Evolutionary conservation across 1,140 invertebrate genomes (phyloP).

Genomic region (Drosophila neocordata): DNA sequence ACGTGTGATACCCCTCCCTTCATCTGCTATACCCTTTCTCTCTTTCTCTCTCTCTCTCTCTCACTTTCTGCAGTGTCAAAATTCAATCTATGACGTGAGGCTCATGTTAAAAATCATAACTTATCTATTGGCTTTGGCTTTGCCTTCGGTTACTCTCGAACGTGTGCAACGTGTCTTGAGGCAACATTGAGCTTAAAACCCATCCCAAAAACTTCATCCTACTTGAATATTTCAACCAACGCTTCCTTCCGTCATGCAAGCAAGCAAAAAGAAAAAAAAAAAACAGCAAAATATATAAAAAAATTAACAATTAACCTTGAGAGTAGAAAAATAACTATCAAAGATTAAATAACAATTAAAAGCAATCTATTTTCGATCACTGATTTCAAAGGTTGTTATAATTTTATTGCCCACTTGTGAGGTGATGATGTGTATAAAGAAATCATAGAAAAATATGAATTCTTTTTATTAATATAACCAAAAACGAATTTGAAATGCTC

Average conservation of each 20-base stretch:
- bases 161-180: conserved; percentile 24
- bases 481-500: conserved; percentile 6
- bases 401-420: conserved; percentile 67
- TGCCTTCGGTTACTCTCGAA: conserved; percentile 11
- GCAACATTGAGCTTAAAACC: background rate
- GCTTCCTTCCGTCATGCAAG: conserved; percentile 52
- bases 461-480: background rate
- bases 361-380: conserved; percentile 71
- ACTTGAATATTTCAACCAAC: conserved; percentile 8
- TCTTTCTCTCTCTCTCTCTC: background rate
- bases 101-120: conserved; percentile 63
- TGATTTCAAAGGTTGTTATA: conserved; percentile 63
- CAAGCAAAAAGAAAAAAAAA: conserved; percentile 20
- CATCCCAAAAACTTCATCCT: background rate
- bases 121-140: conserved; percentile 52
- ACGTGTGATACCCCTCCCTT: conserved; percentile 8
- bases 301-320: conserved; percentile 71
- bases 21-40: conserved; percentile 3
- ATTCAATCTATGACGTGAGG: conserved; percentile 75
- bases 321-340: conserved; percentile 1
- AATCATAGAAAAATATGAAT: conserved; percentile 30
- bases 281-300: too few species aligned
- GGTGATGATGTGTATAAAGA: conserved; percentile 27
- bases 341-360: conserved; percentile 76
- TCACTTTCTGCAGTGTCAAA: conserved; percentile 33